phyloP scores from a whole-genome alignment of 1,140 invertebrate genomes.

The Homarus americanus region DNA sequence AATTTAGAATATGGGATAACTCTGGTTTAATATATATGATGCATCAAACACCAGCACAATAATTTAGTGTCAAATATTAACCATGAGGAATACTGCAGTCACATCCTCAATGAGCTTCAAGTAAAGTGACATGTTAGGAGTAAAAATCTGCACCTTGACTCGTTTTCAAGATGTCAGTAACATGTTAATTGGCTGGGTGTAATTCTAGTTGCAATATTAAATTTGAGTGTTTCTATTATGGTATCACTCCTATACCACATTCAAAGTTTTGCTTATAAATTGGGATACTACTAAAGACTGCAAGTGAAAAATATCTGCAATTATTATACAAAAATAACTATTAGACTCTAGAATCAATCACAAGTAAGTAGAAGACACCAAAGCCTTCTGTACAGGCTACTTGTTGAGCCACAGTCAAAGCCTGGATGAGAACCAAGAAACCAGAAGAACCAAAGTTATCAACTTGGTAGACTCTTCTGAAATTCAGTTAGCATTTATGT shows the following conservation, averaged over 20 bases:
- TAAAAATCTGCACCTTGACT: not conserved
- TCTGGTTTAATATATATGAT: not conserved
- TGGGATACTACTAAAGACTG: slow-evolving; percentile 62
- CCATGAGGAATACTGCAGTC: slow-evolving; percentile 22
- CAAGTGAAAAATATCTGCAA: slow-evolving; percentile 70
- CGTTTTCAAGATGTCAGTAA: not conserved
- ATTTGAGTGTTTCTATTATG: slow-evolving; percentile 61
- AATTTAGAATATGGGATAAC: too few species aligned
- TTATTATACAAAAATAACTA: slow-evolving; percentile 71
- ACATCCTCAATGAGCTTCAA: not conserved
- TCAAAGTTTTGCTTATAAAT: slow-evolving; percentile 36
- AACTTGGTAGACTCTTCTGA: slow-evolving; percentile 6
- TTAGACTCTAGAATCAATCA: slow-evolving; percentile 65
- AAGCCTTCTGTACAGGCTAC: slow-evolving; percentile 32
- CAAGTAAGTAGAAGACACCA: slow-evolving; percentile 57
- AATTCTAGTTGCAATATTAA: slow-evolving; percentile 1
- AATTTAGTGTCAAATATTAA: not conserved
- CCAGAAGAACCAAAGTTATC: slow-evolving; percentile 20
- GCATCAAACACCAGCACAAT: slow-evolving; percentile 25
- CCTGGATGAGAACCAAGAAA: slow-evolving; percentile 26
- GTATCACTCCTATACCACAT: slow-evolving; percentile 22
- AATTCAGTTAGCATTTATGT: slow-evolving; percentile 21
- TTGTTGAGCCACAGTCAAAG: slow-evolving; percentile 49
- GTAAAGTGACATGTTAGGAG: not conserved
- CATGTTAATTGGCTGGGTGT: not conserved